A percentile compares a stretch with the other conserved stretches of the same genome.
Evolutionary conservation across 1,140 invertebrate species (phyloP).

Genomic region (Caerostris darwini): DNA sequence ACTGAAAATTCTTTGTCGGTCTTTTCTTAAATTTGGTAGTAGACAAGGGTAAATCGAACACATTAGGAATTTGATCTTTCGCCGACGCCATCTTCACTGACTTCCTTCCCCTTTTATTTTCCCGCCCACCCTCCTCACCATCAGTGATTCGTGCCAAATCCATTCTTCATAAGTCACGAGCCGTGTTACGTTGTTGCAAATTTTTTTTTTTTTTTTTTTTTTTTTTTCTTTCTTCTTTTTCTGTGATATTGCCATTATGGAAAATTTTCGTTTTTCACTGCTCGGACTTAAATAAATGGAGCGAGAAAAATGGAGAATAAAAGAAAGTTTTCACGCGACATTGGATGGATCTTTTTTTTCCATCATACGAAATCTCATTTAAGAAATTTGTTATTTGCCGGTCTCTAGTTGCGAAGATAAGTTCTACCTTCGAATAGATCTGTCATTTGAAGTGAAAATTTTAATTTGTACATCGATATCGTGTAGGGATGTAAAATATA

Average conservation of each 20-base stretch:
- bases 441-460: too few relatives aligned
- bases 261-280: conserved; percentile 36
- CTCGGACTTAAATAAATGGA: conserved; percentile 43
- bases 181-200: background rate
- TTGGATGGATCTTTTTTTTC: conserved; percentile 17
- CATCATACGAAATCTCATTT: conserved; percentile 5
- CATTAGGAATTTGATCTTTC: conserved; percentile 31
- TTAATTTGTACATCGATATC: too few relatives aligned
- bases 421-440: too few relatives aligned
- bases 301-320: conserved; percentile 8
- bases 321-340: conserved; percentile 33
- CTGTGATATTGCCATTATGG: conserved; percentile 14
- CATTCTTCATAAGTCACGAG: conserved; percentile 23
- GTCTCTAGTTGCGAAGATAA: too few relatives aligned
- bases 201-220: background rate
- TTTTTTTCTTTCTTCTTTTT: background rate
- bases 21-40: conserved; percentile 7
- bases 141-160: conserved; percentile 30
- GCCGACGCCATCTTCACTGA: background rate
- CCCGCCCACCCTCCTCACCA: background rate
- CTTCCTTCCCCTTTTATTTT: background rate
- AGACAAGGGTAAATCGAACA: background rate
- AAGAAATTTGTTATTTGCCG: background rate
- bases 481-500: too few relatives aligned
- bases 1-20: background rate